Base-by-base conservation (phyloP, 2,797 vertebrate species). In the Labroides dimidiatus region DNA sequence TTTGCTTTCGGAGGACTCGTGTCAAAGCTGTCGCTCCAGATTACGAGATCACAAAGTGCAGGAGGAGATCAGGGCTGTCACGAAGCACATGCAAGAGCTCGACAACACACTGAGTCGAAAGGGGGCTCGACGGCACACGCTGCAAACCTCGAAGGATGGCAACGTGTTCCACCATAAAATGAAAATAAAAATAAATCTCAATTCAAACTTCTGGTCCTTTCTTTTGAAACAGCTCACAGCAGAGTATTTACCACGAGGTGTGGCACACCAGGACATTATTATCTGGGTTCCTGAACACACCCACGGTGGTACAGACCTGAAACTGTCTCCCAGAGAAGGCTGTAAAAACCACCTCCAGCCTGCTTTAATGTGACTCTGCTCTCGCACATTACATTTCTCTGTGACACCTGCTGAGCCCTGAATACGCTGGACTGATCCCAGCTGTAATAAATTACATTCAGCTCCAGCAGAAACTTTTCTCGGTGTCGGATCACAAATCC, bases 1-100 rank as follows among this genome's bases (percentile, higher is more conserved):
- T 62, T 69, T 73, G 60, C 56, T 71, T 77, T 72, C 21, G 30
- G 60, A 54, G 45, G 63, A 69, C 52, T 24, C 44, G 30, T 62
- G 71, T 80, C 58, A 21, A 19, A 63, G 47, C 56, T 43, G 72
- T 76, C 80, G 70, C 17, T 7, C 42, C 51, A 7, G 47, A 41
- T 64, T 30, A 43, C 8, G 47, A 72, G 63, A 56, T 44, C 10
- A 75, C 60, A 52, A 53, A 56, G 63, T 53, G 60, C n/a, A 15
- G 53, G 16, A 27, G 3, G 53, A 24, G 72, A 63, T 67, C 27
- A 20, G 45, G 54, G 64, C 56, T 53, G 64, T 69, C 70, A 37
- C 33, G 10, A 0, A 48, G 17, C 53, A 62, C 45, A 62, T n/a
- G 52, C 14, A 37, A 23, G 51, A 33, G 37, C 19, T 39, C 36